Base-by-base conservation (phyloP, 2,113 vertebrate species). In the Synchiropus splendidus region DNA sequence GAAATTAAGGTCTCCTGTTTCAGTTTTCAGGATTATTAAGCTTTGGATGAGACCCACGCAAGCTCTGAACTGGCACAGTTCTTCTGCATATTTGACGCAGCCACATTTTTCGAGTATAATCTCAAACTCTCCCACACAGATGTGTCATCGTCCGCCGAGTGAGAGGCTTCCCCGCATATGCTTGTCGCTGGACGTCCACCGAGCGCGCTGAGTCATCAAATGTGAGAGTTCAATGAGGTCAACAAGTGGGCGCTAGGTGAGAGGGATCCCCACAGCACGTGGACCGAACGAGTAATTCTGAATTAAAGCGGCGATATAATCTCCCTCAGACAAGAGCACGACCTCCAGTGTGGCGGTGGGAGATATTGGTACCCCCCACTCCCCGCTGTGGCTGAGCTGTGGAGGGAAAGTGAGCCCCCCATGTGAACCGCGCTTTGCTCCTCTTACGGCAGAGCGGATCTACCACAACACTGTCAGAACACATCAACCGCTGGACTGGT, bases 391-490 rank as follows among this genome's bases (percentile, higher is more conserved):
- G 42, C 49, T 2, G 12, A 42, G 51, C 44, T 16, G 46, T 41
- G 51, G 43, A 45, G 52, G 55, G 48, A 58, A 47, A 54, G 46
- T 57, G 47, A 60, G 38, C 45, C 58, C 55, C 59, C 63, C 40
- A n/a, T 75, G 76, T 70, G 73, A 74, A 77, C 59, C 52, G 15
- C 53, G 21, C 39, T 18, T 42, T 45, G 70, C 64, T 77, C 79
- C 59, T 60, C 62, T 78, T 58, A 75, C 57, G 53, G 73, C 68
- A 77, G 75, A 83, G 62, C 32, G 42, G 52, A 43, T 68, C 61
- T 63, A 59, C 67, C 66, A 81, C 72, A 83, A 83, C 82, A 83
- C 54, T 81, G 84, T 83, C 81, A 77, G 60, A 58, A 40, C 54
- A 6, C 39, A 83, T 86, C 71, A 77, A 67, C 44, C 3, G 42